phyloP scores from a whole-genome alignment of 1,140 invertebrate genomes.

The Tetramorium parvispinum region DNA sequence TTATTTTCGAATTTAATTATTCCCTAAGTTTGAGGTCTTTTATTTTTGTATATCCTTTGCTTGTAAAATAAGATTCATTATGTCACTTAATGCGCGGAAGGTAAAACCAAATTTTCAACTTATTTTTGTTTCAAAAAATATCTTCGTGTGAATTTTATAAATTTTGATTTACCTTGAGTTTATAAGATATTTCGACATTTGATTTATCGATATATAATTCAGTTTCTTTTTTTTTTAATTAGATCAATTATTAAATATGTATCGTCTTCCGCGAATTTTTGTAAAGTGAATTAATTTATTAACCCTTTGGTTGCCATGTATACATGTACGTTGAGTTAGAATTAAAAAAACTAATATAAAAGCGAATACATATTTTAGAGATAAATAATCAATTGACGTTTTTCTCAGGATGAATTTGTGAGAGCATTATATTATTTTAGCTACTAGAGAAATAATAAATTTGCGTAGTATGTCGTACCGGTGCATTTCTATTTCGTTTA shows the following conservation, averaged over 20 bases:
- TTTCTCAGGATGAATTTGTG: background rate
- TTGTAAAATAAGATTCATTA: conserved; percentile 2
- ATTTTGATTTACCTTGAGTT: background rate
- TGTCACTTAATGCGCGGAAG: background rate
- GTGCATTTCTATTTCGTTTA: conserved; percentile 29
- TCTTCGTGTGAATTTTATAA: background rate
- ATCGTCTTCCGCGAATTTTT: background rate
- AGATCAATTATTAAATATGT: background rate
- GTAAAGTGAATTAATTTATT: conserved; percentile 3
- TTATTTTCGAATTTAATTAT: conserved; percentile 20
- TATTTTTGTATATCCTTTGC: background rate
- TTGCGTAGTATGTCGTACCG: conserved; percentile 3
- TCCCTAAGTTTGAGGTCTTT: background rate
- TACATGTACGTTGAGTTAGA: background rate
- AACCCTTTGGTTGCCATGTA: background rate
- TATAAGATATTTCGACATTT: background rate
- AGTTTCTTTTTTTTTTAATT: background rate
- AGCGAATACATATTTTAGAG: conserved; percentile 3
- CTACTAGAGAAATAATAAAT: conserved; percentile 11
- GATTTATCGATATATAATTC: background rate
- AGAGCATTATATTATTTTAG: background rate
- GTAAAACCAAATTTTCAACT: background rate
- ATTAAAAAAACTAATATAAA: background rate
- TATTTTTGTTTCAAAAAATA: background rate
- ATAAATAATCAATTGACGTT: background rate